phyloP scores from a whole-genome alignment of 2,888 invertebrate species.

The Orthosia gothica region DNA sequence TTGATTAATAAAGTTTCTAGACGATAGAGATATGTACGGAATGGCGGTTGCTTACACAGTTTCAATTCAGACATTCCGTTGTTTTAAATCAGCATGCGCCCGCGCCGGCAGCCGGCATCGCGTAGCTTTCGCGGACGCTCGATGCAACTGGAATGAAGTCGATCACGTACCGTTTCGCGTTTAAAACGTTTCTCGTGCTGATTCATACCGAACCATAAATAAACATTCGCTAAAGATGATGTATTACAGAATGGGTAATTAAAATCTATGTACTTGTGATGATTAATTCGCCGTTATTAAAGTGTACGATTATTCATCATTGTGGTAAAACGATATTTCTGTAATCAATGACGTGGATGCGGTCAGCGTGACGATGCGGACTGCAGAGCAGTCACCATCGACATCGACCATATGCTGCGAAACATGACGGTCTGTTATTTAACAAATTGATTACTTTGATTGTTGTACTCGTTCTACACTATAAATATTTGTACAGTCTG shows the following conservation, averaged over 20 bases:
- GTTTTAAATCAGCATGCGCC: conserved; percentile 79
- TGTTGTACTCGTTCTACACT: conserved; percentile 20
- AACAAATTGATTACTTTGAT: conserved; percentile 28
- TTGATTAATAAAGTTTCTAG: conserved; percentile 60
- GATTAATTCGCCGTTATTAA: conserved; percentile 54
- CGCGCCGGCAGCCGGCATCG: conserved; percentile 77
- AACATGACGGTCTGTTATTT: conserved; percentile 21
- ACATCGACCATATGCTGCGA: conserved; percentile 22
- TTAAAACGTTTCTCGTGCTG: conserved; percentile 72
- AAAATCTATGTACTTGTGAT: conserved; percentile 53
- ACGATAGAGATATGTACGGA: conserved; percentile 52
- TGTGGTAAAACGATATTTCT: conserved; percentile 50
- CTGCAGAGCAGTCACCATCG: conserved; percentile 18
- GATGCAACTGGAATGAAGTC: conserved; percentile 76
- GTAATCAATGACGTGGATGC: conserved; percentile 48
- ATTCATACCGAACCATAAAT: conserved; percentile 76
- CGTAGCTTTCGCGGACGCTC: conserved; percentile 81
- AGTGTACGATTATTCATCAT: conserved; percentile 46
- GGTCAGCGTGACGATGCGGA: conserved; percentile 37
- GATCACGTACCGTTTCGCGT: conserved; percentile 79
- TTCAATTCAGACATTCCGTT: conserved; percentile 79
- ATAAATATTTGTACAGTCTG: conserved; percentile 37
- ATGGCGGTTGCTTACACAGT: conserved; percentile 59
- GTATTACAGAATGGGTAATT: conserved; percentile 66
- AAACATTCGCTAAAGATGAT: conserved; percentile 71